phyloP scores from a whole-genome alignment of 1,140 invertebrate genomes.

The Drosophila baimaii region DNA sequence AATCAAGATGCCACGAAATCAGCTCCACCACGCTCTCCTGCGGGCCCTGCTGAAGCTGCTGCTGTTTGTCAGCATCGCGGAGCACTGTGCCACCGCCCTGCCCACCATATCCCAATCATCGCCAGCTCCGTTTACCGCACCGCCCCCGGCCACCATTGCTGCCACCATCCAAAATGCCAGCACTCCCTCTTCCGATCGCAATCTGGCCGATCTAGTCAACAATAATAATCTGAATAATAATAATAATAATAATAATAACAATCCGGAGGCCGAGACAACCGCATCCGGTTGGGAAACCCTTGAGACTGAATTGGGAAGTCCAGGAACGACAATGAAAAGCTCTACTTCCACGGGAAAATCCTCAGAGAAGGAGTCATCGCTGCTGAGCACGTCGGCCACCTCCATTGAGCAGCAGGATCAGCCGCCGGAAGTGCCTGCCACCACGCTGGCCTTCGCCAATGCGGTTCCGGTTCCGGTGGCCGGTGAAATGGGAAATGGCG shows the following conservation, averaged over 20 bases:
- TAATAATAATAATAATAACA: slow-evolving; percentile 8
- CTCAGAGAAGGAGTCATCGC: slow-evolving; percentile 15
- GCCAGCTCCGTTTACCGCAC: slow-evolving; percentile 46
- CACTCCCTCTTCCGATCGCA: slow-evolving; percentile 36
- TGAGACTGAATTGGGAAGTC: slow-evolving; percentile 72
- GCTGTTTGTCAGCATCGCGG: slow-evolving; percentile 63
- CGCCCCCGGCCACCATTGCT: slow-evolving; percentile 7
- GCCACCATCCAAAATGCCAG: slow-evolving; percentile 10
- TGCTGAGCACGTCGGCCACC: slow-evolving; percentile 62
- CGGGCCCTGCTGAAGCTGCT: slow-evolving; percentile 60
- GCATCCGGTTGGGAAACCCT: slow-evolving; percentile 67
- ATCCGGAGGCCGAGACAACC: slow-evolving; percentile 50
- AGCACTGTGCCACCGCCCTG: slow-evolving; percentile 60
- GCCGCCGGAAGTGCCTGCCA: slow-evolving; percentile 72
- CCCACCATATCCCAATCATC: slow-evolving; percentile 52
- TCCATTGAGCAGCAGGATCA: slow-evolving; percentile 83
- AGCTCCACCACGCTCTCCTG: slow-evolving; percentile 55
- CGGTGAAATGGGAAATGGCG: slow-evolving; percentile 56
- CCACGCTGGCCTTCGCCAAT: slow-evolving; percentile 76
- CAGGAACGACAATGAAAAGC: slow-evolving; percentile 27
- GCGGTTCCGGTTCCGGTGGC: slow-evolving; percentile 65
- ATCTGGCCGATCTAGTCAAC: slow-evolving; percentile 62
- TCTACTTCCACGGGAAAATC: slow-evolving; percentile 23
- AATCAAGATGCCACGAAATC: slow-evolving; percentile 64
- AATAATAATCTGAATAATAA: neutral